Evolutionary conservation across 2,888 invertebrate genomes (phyloP).

Genomic region (Hyalella azteca): DNA sequence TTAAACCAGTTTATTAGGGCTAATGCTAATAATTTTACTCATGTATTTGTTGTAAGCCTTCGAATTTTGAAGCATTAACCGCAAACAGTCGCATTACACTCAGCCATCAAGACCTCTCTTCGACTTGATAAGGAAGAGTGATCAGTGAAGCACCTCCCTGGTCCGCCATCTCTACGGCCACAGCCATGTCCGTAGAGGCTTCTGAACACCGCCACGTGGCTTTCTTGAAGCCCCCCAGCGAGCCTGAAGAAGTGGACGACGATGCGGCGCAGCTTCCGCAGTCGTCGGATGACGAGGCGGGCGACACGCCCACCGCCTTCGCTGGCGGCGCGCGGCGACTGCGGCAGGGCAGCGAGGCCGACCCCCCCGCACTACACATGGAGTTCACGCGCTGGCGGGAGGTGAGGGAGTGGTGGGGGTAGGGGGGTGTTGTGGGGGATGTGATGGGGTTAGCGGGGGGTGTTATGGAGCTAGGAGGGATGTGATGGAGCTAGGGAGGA

Average conservation of each 20-base stretch:
- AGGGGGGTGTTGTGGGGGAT: background rate
- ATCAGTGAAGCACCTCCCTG: too few species aligned
- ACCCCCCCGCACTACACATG: background rate
- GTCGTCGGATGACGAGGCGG: background rate
- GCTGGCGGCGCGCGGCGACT: background rate
- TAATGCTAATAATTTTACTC: too few species aligned
- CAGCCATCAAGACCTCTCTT: too few species aligned
- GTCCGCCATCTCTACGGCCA: too few species aligned
- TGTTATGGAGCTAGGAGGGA: too few species aligned
- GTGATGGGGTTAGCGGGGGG: background rate
- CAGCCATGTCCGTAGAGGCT: too few species aligned
- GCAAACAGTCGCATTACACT: too few species aligned
- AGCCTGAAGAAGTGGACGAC: background rate
- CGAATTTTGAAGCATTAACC: too few species aligned
- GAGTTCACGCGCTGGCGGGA: slow-evolving; percentile 12
- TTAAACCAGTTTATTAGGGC: too few species aligned
- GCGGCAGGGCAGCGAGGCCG: background rate
- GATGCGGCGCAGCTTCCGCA: background rate
- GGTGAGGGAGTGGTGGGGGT: background rate
- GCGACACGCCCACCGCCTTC: background rate
- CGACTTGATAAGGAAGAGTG: too few species aligned
- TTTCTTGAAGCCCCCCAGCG: slow-evolving; percentile 16
- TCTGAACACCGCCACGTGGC: slow-evolving; percentile 16
- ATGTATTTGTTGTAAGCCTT: too few species aligned
- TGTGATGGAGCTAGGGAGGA: too few species aligned